Evolutionary conservation across 2,888 invertebrate genomes (phyloP).

Genomic region (Folsomia candida): DNA sequence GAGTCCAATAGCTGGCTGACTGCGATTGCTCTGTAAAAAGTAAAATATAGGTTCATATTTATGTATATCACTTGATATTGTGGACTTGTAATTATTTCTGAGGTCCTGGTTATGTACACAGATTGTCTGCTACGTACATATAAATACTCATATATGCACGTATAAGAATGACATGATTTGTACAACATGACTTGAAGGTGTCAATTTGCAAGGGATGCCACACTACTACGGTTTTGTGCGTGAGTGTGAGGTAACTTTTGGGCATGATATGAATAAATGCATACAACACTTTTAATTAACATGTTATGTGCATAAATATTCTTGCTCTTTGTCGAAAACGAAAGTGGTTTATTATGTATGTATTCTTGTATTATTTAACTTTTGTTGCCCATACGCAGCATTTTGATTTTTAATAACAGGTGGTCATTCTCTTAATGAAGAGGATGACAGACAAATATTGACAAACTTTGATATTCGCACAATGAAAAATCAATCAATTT

Average conservation of each 20-base stretch:
- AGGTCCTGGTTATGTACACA: too few relatives aligned
- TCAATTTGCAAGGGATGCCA: too few relatives aligned
- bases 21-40: conserved; percentile 65
- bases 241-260: background rate
- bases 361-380: background rate
- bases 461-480: background rate
- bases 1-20: conserved; percentile 67
- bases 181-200: too few relatives aligned
- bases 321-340: background rate
- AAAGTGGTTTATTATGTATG: background rate
- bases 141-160: too few relatives aligned
- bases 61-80: background rate
- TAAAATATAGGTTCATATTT: conserved; percentile 11
- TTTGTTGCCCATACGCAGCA: background rate
- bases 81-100: too few relatives aligned
- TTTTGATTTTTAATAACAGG: background rate
- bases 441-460: background rate
- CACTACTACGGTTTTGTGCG: too few relatives aligned
- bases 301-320: background rate
- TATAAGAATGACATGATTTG: too few relatives aligned
- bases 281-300: background rate
- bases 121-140: too few relatives aligned
- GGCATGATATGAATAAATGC: background rate
- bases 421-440: background rate
- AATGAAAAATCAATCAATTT: background rate